Evolutionary conservation across 2,113 vertebrate genomes (phyloP).

Genomic region (Paralichthys olivaceus): DNA sequence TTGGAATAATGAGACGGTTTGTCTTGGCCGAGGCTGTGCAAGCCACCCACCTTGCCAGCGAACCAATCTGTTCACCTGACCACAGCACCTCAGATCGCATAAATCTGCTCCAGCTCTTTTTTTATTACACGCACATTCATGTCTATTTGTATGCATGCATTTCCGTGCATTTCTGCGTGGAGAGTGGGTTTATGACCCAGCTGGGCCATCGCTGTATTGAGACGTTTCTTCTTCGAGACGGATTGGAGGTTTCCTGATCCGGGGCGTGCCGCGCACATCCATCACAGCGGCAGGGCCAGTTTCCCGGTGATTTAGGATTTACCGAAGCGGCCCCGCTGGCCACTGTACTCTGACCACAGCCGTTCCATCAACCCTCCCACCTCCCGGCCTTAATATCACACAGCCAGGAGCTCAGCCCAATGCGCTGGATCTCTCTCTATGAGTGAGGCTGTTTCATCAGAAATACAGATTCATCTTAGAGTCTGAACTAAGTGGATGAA

Average conservation of each 20-base stretch:
- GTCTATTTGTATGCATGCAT: conserved; percentile 45
- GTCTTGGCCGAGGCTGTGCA: conserved; percentile 58
- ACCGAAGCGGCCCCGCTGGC: conserved; percentile 51
- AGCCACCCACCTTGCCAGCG: conserved; percentile 71
- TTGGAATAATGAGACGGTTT: conserved; percentile 71
- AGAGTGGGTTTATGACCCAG: conserved; percentile 33
- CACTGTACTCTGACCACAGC: conserved; percentile 50
- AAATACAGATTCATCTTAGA: not conserved
- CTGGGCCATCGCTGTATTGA: conserved; percentile 33
- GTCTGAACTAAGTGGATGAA: not conserved
- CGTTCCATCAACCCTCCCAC: conserved; percentile 59
- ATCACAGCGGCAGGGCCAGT: conserved; percentile 63
- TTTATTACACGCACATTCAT: conserved; percentile 13
- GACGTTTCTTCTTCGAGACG: conserved; percentile 58
- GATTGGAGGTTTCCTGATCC: conserved; percentile 65
- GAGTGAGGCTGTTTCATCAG: conserved; percentile 3
- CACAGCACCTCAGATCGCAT: conserved; percentile 70
- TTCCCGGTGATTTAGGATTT: conserved; percentile 76
- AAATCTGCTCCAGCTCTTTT: conserved; percentile 60
- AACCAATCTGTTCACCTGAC: conserved; percentile 75
- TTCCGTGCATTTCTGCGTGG: conserved; percentile 11
- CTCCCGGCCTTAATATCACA: conserved; percentile 33
- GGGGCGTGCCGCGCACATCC: conserved; percentile 69
- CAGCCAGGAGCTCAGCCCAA: conserved; percentile 3
- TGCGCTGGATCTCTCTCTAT: not conserved